Base-by-base conservation (phyloP, 2,888 invertebrate species). In the Cosmorhoe ocellata region DNA sequence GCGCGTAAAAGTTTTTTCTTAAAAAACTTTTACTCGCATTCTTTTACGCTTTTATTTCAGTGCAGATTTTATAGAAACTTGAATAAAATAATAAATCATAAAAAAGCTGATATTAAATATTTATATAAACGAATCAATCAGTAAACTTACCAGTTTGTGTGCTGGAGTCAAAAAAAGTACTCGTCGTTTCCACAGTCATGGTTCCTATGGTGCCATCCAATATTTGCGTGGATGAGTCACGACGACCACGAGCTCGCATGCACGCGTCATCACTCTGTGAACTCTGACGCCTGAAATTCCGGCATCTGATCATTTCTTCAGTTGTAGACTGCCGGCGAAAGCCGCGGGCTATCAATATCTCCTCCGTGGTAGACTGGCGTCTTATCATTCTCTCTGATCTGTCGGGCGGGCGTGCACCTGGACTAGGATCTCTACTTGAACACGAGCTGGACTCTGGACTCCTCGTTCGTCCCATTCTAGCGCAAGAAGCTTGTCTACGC, bases 151-250 rank as follows among this genome's bases (percentile, higher is more conserved):
- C 97, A 77, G 97, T 97, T 89, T 97, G 97, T 18, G 97, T 97
- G 81, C 97, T 96, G 63, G 96, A 96, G 85, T 97, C 97, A 77
- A 97, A 97, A 82, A 97, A 96, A 0, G 97, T 97, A 83, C 96
- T 96, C 3, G 97, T 96, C 2, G 97, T 97, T 81, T 97, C 97
- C 18, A 97, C 96, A 0, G 97, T 97, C 97, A 97, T 97, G 28
- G 97, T 95, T 24, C 95, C 96, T 61, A 97, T 94, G 18, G 97
- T 97, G 10, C 97, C 97, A 73, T 97, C 97, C 45, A 96, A 94
- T 70, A 97, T 97, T 85, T 97, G 97, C 0, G 97, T 96, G 34
- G 95, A 94, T 1, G 97, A 97, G 76, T 97, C 97, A 8, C 96
- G 89, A 1, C 96, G 91, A 0, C 96, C 95, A 11, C 95, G 91